A percentile compares a stretch with the other conserved stretches of the same genome.
Evolutionary conservation across 2,113 vertebrate genomes (phyloP).

Genomic region (Anarhynchus alexandrinus): DNA sequence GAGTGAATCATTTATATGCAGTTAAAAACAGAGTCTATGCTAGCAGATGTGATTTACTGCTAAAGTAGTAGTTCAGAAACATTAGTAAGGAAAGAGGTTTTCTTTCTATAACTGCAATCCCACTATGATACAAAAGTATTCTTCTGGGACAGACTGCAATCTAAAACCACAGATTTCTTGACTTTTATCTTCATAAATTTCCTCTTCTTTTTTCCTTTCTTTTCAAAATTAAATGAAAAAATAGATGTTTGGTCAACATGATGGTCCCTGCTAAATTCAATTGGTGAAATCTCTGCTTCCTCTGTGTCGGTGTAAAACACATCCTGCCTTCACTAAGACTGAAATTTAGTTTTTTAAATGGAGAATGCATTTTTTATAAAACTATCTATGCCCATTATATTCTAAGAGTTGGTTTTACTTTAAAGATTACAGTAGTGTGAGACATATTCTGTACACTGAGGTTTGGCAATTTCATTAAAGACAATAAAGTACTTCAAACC

Average conservation of each 20-base stretch:
- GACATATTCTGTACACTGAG: background rate
- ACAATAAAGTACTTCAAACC: background rate
- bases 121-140: background rate
- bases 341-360: background rate
- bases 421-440: background rate
- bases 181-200: background rate
- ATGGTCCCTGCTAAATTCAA: background rate
- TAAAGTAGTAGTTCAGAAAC: background rate
- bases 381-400: background rate
- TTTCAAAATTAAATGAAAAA: background rate
- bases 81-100: background rate
- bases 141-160: background rate
- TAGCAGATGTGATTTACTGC: slow-evolving; percentile 16
- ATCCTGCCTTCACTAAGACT: background rate
- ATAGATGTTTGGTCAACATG: background rate
- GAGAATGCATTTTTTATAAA: background rate
- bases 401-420: background rate
- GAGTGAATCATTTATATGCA: slow-evolving; percentile 37
- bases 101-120: background rate
- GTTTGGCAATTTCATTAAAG: background rate
- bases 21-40: background rate
- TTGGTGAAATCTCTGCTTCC: background rate
- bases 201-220: background rate
- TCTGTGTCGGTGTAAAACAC: background rate
- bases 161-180: background rate